Conservation (phyloP, 2,113 vertebrate species). For the Propithecus coquereli region DNA sequence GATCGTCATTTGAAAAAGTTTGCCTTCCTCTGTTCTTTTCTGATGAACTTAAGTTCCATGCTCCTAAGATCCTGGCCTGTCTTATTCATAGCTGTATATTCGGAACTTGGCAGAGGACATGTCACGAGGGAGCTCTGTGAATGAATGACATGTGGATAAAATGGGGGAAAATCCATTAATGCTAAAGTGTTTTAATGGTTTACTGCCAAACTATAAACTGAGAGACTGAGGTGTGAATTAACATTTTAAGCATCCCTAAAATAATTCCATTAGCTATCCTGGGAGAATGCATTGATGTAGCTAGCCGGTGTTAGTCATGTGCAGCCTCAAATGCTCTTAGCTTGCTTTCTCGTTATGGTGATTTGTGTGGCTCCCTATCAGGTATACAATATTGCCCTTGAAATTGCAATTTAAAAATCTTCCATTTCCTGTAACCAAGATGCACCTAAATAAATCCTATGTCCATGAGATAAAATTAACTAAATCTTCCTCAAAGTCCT, state of each 20-base stretch:
- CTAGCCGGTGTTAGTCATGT: background rate
- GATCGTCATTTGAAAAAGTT: background rate
- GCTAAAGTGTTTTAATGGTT: background rate
- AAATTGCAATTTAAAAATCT: background rate
- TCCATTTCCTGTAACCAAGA: background rate
- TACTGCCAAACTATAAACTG: background rate
- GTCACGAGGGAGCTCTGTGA: background rate
- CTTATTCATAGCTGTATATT: background rate
- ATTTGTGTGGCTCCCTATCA: background rate
- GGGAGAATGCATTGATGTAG: background rate
- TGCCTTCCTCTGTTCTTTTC: background rate
- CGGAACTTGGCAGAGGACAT: background rate
- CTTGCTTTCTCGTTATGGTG: background rate
- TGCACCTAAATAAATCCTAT: background rate
- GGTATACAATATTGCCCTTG: background rate
- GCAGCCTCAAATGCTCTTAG: background rate
- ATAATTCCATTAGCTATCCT: background rate
- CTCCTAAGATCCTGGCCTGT: background rate
- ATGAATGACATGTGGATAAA: background rate
- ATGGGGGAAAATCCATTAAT: background rate
- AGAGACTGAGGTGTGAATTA: background rate
- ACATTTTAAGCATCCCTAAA: slow-evolving; percentile 17
- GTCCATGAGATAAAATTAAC: background rate
- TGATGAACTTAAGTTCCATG: background rate
- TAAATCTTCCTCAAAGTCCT: background rate